Base-by-base conservation (phyloP, 92 coral and sea anemone genomes). In the Porites evermanni region DNA sequence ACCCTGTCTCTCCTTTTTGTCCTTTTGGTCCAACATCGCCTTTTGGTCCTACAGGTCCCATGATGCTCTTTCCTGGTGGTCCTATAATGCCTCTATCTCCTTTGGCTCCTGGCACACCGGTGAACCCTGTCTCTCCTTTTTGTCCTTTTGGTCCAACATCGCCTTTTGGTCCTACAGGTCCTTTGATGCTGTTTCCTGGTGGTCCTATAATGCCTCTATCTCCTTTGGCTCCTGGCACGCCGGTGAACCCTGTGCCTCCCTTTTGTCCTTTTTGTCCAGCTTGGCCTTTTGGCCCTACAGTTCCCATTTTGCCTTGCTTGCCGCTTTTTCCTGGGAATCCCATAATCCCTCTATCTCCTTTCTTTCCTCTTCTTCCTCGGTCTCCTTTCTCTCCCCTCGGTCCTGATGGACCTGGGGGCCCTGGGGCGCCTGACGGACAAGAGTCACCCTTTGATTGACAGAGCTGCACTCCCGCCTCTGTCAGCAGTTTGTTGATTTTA, bases 81-180 rank as follows among this genome's bases (percentile, higher is more conserved):
- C 44, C 44, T 32, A 32, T 32, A 2, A 32, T 32, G 5, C 44
- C 44, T 32, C 44, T 32, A 32, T 56, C 60, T 56, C 60, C 60
- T 56, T 56, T 56, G 0, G 13, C 60, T 10, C 60, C 60, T 3
- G 60, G 13, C 60, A 1, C 7, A 1, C 60, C 84, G 3, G 19
- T n/a, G 26, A 21, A 16, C n/a, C 84, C 84, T 51, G 3, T 18
- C 2, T 80, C 73, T 63, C 72, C 84, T 80, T 80, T 80, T 70
- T 80, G 74, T 0, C 84, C 84, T 64, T 61, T 63, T 20, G 3
- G 10, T 67, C 75, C 84, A 66, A 44, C 24, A 7, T 67, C 64
- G 4, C 84, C 85, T 21, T 68, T 24, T 51, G 32, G 76, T 14
- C 85, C 74, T n/a, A n/a, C 44, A 20, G 54, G 72, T 66, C 78